Base-by-base conservation (phyloP, 2,888 invertebrate genomes). In the Thyatira batis region DNA sequence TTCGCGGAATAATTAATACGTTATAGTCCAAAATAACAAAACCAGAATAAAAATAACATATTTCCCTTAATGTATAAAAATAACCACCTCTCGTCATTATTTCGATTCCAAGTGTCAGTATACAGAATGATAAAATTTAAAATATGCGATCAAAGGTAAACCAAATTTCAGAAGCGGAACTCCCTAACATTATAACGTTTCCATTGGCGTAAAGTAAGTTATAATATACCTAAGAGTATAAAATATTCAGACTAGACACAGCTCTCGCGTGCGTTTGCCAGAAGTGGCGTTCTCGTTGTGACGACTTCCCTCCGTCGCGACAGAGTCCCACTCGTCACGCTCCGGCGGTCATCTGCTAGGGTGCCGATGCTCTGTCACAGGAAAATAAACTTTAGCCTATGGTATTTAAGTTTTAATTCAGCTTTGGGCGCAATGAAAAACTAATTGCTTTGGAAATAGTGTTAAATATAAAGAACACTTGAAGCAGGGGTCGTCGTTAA, bases 271-370 rank as follows among this genome's bases (percentile, higher is more conserved):
- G 92, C 83, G 77, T 94, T 95, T 23, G 94, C 94, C 80, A 95
- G 92, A n/a, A 95, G 89, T 0, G 95, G 95, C 46, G 95, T 95
- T 76, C 95, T 88, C 30, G 95, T 95, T 0, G 95, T 95, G 54
- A 95, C 95, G 13, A 95, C 94, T 80, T 95, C 95, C 71, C 95
- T 90, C 60, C 93, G 78, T 39, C 90, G 78, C 2, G 90, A 85
- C 43, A 89, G 67, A 11, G 89, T 91, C 0, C 89, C 91, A 60
- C 90, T 89, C 17, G 89, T 86, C 28, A 90, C 80, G 59, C 90
- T 90, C 33, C 89, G 83, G 1, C 89, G 79, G 61, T 91, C 91
- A 27, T 91, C 91, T 3, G 85, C 83, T 51, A 89, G 60, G 10
- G 84, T 86, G 6, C 89, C 87, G 60, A 90, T 86, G 65, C 90